phyloP scores from a whole-genome alignment of 2,797 vertebrate genomes.

The Moxostoma hubbsi region DNA sequence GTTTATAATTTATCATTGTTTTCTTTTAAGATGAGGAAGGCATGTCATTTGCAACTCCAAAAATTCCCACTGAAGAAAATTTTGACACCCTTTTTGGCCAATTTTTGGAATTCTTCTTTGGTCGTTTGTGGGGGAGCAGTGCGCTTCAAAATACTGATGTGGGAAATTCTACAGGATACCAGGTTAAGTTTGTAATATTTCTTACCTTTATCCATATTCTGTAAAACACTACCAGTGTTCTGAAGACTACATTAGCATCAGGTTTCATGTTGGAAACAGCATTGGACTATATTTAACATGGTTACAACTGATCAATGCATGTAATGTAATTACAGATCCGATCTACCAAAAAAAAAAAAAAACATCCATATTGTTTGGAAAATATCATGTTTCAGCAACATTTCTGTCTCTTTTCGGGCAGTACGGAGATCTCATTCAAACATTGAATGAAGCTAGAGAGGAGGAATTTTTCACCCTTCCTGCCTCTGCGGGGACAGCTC shows the following conservation, averaged over 20 bases:
- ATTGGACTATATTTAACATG: background rate
- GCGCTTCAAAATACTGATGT: slow-evolving; percentile 34
- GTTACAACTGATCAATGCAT: background rate
- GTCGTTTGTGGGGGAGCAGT: slow-evolving; percentile 44
- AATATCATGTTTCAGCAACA: background rate
- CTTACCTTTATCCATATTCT: background rate
- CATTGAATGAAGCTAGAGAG: slow-evolving; percentile 47
- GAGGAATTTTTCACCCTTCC: slow-evolving; percentile 79
- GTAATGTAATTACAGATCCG: background rate
- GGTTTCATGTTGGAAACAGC: background rate
- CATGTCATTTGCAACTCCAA: slow-evolving; percentile 78
- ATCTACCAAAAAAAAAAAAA: background rate
- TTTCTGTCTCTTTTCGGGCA: slow-evolving; percentile 61
- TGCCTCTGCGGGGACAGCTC: slow-evolving; percentile 75
- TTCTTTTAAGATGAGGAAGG: slow-evolving; percentile 77
- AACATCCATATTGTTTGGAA: background rate
- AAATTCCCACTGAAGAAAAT: slow-evolving; percentile 81
- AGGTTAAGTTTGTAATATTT: slow-evolving; percentile 70
- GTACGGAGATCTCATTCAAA: slow-evolving; percentile 81
- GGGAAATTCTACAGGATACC: slow-evolving; percentile 74
- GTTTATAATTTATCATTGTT: background rate
- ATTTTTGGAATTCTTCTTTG: slow-evolving; percentile 73
- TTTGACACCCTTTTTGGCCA: slow-evolving; percentile 82
- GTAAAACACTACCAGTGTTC: background rate
- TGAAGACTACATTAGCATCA: background rate